Evolutionary conservation across 2,113 vertebrate genomes (phyloP).

Genomic region (Otolemur garnettii): DNA sequence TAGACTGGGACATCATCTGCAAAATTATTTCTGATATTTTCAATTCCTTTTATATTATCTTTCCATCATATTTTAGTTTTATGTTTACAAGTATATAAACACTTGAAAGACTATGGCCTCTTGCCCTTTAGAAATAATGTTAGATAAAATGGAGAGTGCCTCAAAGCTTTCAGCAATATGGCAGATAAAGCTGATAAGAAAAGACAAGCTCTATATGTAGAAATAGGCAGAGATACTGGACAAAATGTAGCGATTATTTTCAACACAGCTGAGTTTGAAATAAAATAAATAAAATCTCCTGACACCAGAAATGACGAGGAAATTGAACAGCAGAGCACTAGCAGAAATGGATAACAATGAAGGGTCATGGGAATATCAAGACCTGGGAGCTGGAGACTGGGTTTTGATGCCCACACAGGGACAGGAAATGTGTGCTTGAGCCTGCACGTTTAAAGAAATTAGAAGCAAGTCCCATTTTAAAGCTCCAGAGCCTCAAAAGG

Average conservation of each 20-base stretch:
- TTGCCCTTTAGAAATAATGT: conserved; percentile 60
- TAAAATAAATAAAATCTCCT: conserved; percentile 42
- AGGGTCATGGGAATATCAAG: background rate
- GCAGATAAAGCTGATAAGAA: conserved; percentile 59
- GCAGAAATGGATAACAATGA: background rate
- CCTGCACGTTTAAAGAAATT: background rate
- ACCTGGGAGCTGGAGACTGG: background rate
- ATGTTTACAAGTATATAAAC: conserved; percentile 51
- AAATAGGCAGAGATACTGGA: conserved; percentile 54
- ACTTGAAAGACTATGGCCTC: conserved; percentile 14
- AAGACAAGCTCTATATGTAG: conserved; percentile 35
- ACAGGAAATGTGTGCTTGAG: background rate
- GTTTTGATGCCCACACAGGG: background rate
- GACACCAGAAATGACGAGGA: conserved; percentile 48
- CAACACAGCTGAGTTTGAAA: conserved; percentile 37
- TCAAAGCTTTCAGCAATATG: conserved; percentile 57
- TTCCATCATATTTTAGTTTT: conserved; percentile 48
- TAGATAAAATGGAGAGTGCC: conserved; percentile 68
- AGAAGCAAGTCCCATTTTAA: background rate
- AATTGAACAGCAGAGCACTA: conserved; percentile 1
- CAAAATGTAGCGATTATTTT: conserved; percentile 44
- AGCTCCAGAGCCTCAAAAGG: background rate
- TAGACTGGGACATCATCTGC: conserved; percentile 39
- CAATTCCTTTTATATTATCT: conserved; percentile 36
- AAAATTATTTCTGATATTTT: conserved; percentile 50